These are phyloP conservation scores for Prolemur simus DNA, from an alignment of 2,113 vertebrate species.

Conservation along the genomic window DNA sequence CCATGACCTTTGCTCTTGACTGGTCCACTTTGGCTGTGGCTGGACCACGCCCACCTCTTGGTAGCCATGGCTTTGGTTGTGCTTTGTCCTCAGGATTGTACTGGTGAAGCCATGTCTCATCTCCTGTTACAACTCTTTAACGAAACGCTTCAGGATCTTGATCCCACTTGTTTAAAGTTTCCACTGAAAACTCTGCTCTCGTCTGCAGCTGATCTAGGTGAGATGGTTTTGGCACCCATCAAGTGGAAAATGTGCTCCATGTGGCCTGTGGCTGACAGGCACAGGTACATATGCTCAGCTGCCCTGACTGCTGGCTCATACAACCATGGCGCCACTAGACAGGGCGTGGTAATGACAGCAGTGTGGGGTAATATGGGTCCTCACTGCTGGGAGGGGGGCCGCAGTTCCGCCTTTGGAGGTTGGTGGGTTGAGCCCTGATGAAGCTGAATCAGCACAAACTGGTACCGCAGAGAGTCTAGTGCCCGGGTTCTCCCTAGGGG, in stretches of 20 bases:
- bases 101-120: background rate
- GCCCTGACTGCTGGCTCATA: background rate
- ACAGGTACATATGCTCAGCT: background rate
- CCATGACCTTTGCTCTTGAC: background rate
- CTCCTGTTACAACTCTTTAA: background rate
- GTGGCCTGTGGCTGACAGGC: background rate
- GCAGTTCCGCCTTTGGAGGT: background rate
- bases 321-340: rapidly evolving
- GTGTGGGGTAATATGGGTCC: rapidly evolving
- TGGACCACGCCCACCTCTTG: background rate
- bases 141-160: background rate
- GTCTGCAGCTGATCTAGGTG: background rate
- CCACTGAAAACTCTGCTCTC: no score
- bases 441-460: no score
- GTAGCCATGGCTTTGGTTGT: background rate
- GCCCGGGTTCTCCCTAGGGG: background rate
- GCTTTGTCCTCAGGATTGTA: background rate
- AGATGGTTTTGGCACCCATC: background rate
- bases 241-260: background rate
- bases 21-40: background rate
- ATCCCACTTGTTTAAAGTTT: background rate
- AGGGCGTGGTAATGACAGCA: background rate
- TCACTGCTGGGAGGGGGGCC: background rate
- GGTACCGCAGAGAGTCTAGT: background rate
- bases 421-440: background rate